phyloP scores from a whole-genome alignment of 2,113 vertebrate species.

The Bothrops jararaca region DNA sequence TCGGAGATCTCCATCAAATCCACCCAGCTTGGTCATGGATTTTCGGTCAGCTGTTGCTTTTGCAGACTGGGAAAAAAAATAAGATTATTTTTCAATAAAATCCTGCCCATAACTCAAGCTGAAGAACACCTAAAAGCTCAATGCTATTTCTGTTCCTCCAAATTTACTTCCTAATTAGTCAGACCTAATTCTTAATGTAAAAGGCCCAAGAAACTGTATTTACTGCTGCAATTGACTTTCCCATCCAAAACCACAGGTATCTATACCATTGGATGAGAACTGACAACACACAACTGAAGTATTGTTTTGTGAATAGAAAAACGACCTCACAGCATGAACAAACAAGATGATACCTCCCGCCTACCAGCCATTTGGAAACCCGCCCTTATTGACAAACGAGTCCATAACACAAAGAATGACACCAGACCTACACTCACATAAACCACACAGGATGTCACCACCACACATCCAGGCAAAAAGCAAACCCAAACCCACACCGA shows the following conservation, averaged over 20 bases:
- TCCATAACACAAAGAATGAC: too few species aligned
- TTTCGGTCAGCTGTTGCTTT: slow-evolving; percentile 90
- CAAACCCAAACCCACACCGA: too few species aligned
- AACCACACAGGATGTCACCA: too few species aligned
- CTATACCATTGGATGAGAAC: not conserved
- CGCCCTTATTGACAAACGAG: too few species aligned
- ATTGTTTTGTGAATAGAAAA: too few species aligned
- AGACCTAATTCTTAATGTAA: not conserved
- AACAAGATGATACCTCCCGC: too few species aligned
- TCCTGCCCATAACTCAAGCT: not conserved
- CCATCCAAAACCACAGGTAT: not conserved
- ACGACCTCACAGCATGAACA: too few species aligned
- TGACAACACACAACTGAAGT: not conserved
- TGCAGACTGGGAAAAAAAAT: slow-evolving; percentile 78
- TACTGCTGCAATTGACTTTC: not conserved
- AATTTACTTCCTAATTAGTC: not conserved
- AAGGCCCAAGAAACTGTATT: not conserved
- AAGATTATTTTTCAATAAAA: not conserved
- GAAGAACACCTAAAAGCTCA: not conserved
- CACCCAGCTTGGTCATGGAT: slow-evolving; percentile 77
- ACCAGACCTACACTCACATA: too few species aligned
- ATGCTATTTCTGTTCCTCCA: not conserved
- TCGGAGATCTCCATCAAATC: slow-evolving; percentile 84
- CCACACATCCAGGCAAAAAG: too few species aligned
- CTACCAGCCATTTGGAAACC: too few species aligned